A percentile compares a stretch with the other conserved stretches of the same genome.
Evolutionary conservation across 2,797 vertebrate genomes (phyloP).

Genomic region (Etheostoma perlongum): DNA sequence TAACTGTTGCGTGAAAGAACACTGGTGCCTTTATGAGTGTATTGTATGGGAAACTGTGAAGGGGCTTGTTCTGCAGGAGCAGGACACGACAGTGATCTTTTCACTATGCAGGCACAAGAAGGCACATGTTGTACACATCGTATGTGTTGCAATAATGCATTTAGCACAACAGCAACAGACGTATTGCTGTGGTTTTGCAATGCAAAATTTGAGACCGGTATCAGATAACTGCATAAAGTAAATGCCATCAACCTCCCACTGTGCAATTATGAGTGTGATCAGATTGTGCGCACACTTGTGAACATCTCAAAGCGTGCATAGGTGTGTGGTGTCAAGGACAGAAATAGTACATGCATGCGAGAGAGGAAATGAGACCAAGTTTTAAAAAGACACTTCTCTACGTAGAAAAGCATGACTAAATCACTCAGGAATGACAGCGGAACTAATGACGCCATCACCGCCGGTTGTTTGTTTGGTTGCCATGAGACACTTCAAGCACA

Average conservation of each 20-base stretch:
- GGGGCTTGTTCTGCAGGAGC: conserved; percentile 65
- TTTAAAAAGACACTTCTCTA: conserved; percentile 72
- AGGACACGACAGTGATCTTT: conserved; percentile 55
- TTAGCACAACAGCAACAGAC: conserved; percentile 22
- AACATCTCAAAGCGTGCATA: conserved; percentile 45
- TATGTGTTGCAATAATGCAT: conserved; percentile 46
- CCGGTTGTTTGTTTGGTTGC: conserved; percentile 84
- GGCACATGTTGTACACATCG: conserved; percentile 26
- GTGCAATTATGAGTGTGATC: conserved; percentile 28
- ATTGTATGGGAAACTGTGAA: conserved; percentile 53
- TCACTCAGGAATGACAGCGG: conserved; percentile 82
- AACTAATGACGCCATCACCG: conserved; percentile 77
- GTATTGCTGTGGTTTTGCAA: conserved; percentile 13
- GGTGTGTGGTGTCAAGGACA: conserved; percentile 51
- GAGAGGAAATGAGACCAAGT: conserved; percentile 54
- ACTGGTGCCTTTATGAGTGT: conserved; percentile 58
- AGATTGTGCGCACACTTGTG: conserved; percentile 37
- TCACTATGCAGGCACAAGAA: conserved; percentile 55
- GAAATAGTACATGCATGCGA: conserved; percentile 72
- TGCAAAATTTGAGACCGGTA: conserved; percentile 13
- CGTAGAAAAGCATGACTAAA: conserved; percentile 74
- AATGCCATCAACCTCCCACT: not conserved
- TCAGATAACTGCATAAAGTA: not conserved
- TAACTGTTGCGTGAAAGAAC: conserved; percentile 46
- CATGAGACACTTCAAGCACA: conserved; percentile 68